Evolutionary conservation across 2,113 vertebrate genomes (phyloP), one percentile per base, ranked within the genome.

Genomic region (Pseudopipra pipra): DNA sequence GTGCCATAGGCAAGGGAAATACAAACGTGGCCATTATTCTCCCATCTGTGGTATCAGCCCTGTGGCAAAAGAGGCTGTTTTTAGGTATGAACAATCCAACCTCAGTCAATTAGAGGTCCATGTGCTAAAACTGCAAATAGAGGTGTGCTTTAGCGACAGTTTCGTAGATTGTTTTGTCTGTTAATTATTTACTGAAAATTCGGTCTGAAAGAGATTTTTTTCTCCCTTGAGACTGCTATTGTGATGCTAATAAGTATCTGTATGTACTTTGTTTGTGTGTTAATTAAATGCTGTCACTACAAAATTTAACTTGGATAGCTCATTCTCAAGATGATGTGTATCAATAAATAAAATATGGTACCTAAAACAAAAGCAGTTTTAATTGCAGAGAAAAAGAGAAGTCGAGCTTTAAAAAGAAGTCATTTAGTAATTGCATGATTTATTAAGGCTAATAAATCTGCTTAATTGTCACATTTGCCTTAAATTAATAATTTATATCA

Each of bases 401-500:
- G 61, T 37, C 0, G 3, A 70, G 61, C 44, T 81, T 92, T 78
- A 72, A 77, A 93, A 94, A 84, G 30, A 73, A 91, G 68, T 68
- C 8, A 6, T 76, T 95, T 83, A 80, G 87, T 93, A 96, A 93
- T 88, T 94, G 55, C 86, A 47, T 84, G 85, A 91, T 88, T 17
- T 90, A 96, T 84, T 96, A 86, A 93, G 79, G 76, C 85, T 93
- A 91, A 94, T 95, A 94, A 93, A 95, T 94, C 92, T 95, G 92
- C 76, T 86, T 96, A 96, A 94, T 97, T 96, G 85, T 95, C 92
- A 94, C 76, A 85, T 78, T 95, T 96, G 72, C 61, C 65, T 93
- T 93, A 93, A 91, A 93, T 95, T 96, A 96, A 93, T 97, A 94
- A 95, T 96, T 93, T 96, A 89, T 93, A 78, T 56, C 76, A 91